A percentile compares a stretch with the other conserved stretches of the same genome.
These are phyloP conservation scores for Mastigias papua DNA, from an alignment of 30 jellyfish, hydroid and myxozoan genomes.

Conservation along the genomic window DNA sequence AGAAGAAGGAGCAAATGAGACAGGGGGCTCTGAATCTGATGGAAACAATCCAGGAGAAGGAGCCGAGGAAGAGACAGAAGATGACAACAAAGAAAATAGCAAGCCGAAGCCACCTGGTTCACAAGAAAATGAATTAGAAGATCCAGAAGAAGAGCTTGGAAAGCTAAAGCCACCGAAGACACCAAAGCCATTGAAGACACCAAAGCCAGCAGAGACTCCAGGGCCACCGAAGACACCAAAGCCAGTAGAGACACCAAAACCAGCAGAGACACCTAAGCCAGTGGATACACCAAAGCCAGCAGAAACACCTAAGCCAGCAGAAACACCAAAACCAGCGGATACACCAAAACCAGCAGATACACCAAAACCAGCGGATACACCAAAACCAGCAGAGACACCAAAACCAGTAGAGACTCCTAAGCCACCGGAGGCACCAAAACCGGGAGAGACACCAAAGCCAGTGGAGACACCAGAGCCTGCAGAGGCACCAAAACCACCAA, in stretches of 20 bases:
- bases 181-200: slow-evolving; percentile 23
- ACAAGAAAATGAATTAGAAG: slow-evolving; percentile 10
- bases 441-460: neutral
- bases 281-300: neutral
- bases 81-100: slow-evolving; percentile 1
- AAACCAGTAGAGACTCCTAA: neutral
- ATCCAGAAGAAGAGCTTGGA: slow-evolving; percentile 23
- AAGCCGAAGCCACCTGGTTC: slow-evolving; percentile 6
- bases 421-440: neutral
- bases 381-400: neutral
- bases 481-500: neutral
- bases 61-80: neutral
- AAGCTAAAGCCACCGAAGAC: slow-evolving; percentile 1
- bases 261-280: neutral
- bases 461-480: neutral
- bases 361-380: slow-evolving; percentile 3
- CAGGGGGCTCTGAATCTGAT: neutral
- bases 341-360: neutral
- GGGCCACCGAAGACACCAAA: neutral
- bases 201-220: neutral
- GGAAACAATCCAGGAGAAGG: neutral
- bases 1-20: neutral
- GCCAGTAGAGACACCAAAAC: neutral
- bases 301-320: neutral
- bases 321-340: neutral